Percentiles rank a stretch among this genome's conserved stretches.
Conservation (phyloP, 2,797 vertebrate genomes). For the Enteromius viviparus region DNA sequence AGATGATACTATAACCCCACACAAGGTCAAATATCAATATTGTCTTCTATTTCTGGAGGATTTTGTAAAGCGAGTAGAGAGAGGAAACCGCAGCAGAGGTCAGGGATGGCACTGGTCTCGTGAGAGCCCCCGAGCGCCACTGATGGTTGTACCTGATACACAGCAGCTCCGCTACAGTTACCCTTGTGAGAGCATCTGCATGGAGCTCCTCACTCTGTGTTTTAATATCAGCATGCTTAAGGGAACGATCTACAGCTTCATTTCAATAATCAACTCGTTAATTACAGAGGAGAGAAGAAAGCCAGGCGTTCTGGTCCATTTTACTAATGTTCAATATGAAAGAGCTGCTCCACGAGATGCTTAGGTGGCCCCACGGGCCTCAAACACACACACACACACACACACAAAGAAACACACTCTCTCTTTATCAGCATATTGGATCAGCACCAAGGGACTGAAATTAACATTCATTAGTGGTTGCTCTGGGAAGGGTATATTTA, state of each 20-base stretch:
- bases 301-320: conserved; percentile 57
- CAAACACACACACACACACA: conserved; percentile 20
- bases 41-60: conserved; percentile 55
- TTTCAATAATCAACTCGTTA: conserved; percentile 63
- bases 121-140: conserved; percentile 34
- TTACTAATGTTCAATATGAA: conserved; percentile 60
- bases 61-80: conserved; percentile 39
- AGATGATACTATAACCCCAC: conserved; percentile 27
- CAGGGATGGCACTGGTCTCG: conserved; percentile 28
- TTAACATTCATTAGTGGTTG: conserved; percentile 53
- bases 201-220: conserved; percentile 31
- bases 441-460: conserved; percentile 47
- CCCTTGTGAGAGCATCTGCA: conserved; percentile 50
- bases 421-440: conserved; percentile 50
- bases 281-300: conserved; percentile 56
- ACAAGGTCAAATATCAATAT: conserved; percentile 54
- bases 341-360: conserved; percentile 31
- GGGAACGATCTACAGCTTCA: conserved; percentile 54
- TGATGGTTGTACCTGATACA: conserved; percentile 45
- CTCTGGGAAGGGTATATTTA: conserved; percentile 52
- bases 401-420: conserved; percentile 9
- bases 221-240: conserved; percentile 56
- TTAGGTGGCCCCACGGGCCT: conserved; percentile 39
- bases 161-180: conserved; percentile 46
- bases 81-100: conserved; percentile 52